Evolutionary conservation across 1,140 invertebrate species (phyloP).

Genomic region (Druon quercuslanigerum): DNA sequence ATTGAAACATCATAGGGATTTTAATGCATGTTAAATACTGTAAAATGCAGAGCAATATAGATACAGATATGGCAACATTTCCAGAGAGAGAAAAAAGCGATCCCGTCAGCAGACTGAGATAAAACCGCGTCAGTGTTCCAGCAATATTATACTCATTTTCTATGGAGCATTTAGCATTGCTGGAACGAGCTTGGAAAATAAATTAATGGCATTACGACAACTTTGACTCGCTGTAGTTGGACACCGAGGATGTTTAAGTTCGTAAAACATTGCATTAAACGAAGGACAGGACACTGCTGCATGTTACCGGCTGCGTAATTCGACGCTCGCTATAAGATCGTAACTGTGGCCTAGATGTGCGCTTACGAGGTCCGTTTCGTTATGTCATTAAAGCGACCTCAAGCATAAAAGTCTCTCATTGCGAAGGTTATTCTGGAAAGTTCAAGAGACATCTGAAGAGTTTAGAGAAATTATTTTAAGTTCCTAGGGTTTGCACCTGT

Average conservation of each 20-base stretch:
- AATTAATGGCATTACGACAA: slow-evolving; percentile 3
- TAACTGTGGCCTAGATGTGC: slow-evolving; percentile 46
- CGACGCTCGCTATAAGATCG: slow-evolving; percentile 45
- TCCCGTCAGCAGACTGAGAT: background rate
- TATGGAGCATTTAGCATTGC: background rate
- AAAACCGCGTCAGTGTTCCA: slow-evolving; percentile 2
- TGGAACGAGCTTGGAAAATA: background rate
- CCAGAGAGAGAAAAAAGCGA: background rate
- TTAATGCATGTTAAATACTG: no score
- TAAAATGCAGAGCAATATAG: background rate
- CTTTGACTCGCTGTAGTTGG: background rate
- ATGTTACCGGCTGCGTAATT: slow-evolving; percentile 43
- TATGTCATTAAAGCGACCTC: slow-evolving; percentile 41
- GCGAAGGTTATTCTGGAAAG: slow-evolving; percentile 40
- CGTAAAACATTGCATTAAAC: slow-evolving; percentile 47
- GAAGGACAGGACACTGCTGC: slow-evolving; percentile 41
- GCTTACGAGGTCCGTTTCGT: slow-evolving; percentile 54
- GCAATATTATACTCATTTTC: slow-evolving; percentile 27
- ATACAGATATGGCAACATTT: background rate
- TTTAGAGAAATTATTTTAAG: slow-evolving; percentile 17
- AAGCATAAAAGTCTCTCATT: slow-evolving; percentile 55
- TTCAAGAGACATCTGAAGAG: background rate
- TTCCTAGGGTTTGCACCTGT: background rate
- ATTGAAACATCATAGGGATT: no score
- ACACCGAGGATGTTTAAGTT: slow-evolving; percentile 26